phyloP scores from a whole-genome alignment of 1,140 invertebrate species.

The Physella acuta region DNA sequence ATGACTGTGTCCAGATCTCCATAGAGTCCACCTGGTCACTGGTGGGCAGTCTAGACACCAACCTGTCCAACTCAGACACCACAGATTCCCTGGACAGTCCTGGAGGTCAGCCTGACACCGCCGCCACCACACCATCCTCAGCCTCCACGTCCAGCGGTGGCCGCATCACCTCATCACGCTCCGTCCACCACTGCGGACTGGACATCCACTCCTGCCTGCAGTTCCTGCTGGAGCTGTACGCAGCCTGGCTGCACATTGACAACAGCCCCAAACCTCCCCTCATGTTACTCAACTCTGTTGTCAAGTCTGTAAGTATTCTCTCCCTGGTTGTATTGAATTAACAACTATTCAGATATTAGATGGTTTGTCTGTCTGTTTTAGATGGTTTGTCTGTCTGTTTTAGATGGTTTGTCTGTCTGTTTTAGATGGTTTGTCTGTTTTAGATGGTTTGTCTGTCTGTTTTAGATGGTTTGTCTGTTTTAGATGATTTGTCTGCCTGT shows the following conservation, averaged over 20 bases:
- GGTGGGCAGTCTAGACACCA: conserved; percentile 47
- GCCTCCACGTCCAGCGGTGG: conserved; percentile 20
- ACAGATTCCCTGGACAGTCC: conserved; percentile 51
- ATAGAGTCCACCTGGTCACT: conserved; percentile 58
- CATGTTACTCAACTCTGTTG: conserved; percentile 69
- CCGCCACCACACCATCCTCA: conserved; percentile 25
- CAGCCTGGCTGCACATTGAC: conserved; percentile 70
- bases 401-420: no score
- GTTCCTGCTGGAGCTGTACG: conserved; percentile 79
- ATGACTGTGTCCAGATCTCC: conserved; percentile 51
- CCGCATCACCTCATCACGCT: conserved; percentile 14
- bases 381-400: no score
- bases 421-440: no score
- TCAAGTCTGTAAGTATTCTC: conserved; percentile 67
- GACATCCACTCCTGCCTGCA: conserved; percentile 86
- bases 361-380: no score
- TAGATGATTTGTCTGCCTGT: no score
- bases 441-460: no score
- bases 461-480: no score
- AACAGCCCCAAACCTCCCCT: conserved; percentile 63
- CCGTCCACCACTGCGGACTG: conserved; percentile 62
- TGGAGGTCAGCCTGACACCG: conserved; percentile 24
- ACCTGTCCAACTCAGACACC: conserved; percentile 45
- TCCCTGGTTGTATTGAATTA: no score
- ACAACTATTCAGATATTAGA: no score